These are phyloP conservation scores for Macrosoma leucophasiata DNA, from an alignment of 2,888 invertebrate species.

Conservation along the genomic window DNA sequence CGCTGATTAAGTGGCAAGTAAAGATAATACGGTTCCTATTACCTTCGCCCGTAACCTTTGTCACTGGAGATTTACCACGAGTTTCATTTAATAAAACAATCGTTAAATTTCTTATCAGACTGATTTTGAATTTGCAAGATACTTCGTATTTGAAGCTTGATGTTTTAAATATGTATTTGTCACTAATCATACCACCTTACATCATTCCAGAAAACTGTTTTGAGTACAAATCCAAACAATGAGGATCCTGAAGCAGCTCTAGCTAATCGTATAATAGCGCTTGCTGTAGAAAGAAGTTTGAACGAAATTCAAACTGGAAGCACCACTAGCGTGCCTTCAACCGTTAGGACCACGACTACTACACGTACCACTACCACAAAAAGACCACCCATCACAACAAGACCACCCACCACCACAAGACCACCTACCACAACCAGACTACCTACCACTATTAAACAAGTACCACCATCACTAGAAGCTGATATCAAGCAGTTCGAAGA, in stretches of 20 bases:
- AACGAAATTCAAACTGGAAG: slow-evolving; percentile 56
- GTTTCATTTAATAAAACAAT: too few relatives aligned
- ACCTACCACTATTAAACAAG: slow-evolving; percentile 33
- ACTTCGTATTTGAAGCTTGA: too few relatives aligned
- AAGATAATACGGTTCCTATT: too few relatives aligned
- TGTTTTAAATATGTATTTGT: background rate
- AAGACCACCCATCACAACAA: slow-evolving; percentile 38
- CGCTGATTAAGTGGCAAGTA: too few relatives aligned
- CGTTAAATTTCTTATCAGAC: too few relatives aligned
- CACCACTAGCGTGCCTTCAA: slow-evolving; percentile 39
- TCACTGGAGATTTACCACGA: too few relatives aligned
- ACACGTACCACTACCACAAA: slow-evolving; percentile 29
- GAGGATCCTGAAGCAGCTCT: slow-evolving; percentile 64
- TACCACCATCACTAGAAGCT: slow-evolving; percentile 56
- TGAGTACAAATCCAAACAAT: slow-evolving; percentile 51
- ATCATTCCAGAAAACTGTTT: slow-evolving; percentile 60
- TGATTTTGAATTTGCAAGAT: too few relatives aligned
- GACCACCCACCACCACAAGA: slow-evolving; percentile 40
- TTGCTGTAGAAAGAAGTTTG: slow-evolving; percentile 70
- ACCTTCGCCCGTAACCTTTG: too few relatives aligned
- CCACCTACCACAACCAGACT: slow-evolving; percentile 36
- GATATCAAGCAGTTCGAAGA: slow-evolving; percentile 68
- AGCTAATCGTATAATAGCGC: slow-evolving; percentile 72
- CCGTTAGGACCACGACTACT: slow-evolving; percentile 32
- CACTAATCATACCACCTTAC: too few relatives aligned